phyloP scores from a whole-genome alignment of 2,113 vertebrate genomes.

The Syngnathus typhle region DNA sequence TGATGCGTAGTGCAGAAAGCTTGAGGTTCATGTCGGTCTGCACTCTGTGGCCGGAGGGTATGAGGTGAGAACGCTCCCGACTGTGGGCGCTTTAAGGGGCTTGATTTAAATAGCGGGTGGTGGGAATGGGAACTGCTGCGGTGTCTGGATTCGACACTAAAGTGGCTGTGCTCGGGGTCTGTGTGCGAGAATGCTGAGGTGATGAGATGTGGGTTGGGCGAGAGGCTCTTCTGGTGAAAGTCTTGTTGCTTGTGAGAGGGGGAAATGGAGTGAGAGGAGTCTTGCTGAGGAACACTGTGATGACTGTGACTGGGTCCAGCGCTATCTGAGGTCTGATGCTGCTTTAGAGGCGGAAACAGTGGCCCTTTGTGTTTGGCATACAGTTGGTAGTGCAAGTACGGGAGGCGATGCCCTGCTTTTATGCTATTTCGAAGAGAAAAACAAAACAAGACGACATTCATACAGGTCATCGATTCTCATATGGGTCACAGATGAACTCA shows the following conservation, averaged over 20 bases:
- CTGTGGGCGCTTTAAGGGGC: constrained; percentile 22
- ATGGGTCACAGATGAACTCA: constrained; percentile 40
- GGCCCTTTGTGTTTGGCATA: constrained; percentile 86
- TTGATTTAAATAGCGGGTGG: constrained; percentile 18
- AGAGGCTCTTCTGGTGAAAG: constrained; percentile 26
- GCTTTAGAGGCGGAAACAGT: constrained; percentile 73
- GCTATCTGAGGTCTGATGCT: constrained; percentile 69
- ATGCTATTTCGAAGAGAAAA: constrained; percentile 68
- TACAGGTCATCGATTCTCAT: background rate
- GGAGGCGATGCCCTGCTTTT: constrained; percentile 86
- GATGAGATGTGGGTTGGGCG: constrained; percentile 16
- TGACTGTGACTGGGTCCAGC: constrained; percentile 72
- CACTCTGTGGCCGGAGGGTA: constrained; percentile 25
- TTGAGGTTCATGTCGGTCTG: constrained; percentile 31
- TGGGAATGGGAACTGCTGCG: constrained; percentile 8
- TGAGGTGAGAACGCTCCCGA: constrained; percentile 26
- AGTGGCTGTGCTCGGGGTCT: background rate
- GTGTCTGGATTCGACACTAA: constrained; percentile 25
- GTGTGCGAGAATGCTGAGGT: constrained; percentile 12
- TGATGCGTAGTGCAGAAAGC: constrained; percentile 12
- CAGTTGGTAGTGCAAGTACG: constrained; percentile 86
- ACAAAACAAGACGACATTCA: background rate
- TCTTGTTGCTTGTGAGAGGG: constrained; percentile 24
- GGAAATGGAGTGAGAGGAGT: constrained; percentile 15
- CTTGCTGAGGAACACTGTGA: constrained; percentile 20